phyloP scores from a whole-genome alignment of 2,888 invertebrate genomes.

The Rotaria magnacalcarata region DNA sequence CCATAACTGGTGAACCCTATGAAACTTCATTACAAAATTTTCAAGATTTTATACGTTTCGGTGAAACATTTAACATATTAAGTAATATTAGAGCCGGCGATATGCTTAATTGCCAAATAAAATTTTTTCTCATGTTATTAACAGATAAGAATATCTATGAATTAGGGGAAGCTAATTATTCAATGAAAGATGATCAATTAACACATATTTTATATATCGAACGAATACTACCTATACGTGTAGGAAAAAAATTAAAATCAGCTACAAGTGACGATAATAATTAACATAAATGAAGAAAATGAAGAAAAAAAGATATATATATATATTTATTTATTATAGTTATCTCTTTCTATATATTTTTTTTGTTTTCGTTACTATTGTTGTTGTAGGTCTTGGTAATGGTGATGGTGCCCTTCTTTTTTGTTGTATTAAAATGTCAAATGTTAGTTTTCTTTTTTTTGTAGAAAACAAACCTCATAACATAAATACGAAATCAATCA shows the following conservation, averaged over 20 bases:
- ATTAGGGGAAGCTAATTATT: constrained; percentile 14
- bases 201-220: constrained; percentile 1
- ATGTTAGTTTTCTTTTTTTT: not conserved
- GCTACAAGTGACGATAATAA: not conserved
- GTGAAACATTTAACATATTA: constrained; percentile 27
- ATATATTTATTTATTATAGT: not conserved
- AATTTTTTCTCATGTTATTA: not conserved
- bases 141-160: not conserved
- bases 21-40: constrained; percentile 1
- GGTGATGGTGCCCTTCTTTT: not conserved
- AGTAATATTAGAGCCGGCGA: not conserved
- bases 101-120: not conserved
- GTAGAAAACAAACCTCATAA: not conserved
- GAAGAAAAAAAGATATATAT: not conserved
- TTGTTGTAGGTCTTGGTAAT: not conserved
- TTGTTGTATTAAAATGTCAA: not conserved
- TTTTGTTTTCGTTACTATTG: not conserved
- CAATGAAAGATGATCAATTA: constrained; percentile 4
- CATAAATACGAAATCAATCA: not conserved
- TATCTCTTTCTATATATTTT: too few relatives aligned
- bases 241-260: not conserved
- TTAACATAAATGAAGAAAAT: not conserved
- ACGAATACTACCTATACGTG: not conserved
- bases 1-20: not conserved
- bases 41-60: constrained; percentile 28